Evolutionary conservation across 1,140 invertebrate genomes (phyloP), one percentile per base, ranked within the genome.

Genomic region (Danaus melanippus): DNA sequence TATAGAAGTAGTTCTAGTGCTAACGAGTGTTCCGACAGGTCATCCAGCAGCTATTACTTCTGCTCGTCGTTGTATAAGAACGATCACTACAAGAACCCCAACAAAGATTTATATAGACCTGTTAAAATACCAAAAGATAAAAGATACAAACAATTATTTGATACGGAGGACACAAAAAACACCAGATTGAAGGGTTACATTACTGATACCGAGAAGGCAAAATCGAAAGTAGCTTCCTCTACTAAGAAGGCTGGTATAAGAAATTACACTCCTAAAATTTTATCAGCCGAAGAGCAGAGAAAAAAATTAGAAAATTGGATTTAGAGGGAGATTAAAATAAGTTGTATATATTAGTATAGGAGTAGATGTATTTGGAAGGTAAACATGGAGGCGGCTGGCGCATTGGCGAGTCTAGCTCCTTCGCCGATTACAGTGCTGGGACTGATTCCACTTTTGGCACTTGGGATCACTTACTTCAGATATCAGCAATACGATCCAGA

Each of bases 401-500:
- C 80, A 60, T 66, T 88, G 64, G 86, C 82, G 62, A 85, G 84
- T 53, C 76, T 88, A 58, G 80, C 83, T 50, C 84, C 81, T 54
- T 86, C 83, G 46, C 83, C 83, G 17, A 84, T 86, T 56, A 84
- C 86, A 15, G 89, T 93, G 50, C 89, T 93, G 76, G 90, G 92
- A 61, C 88, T 96, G 69, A 91, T 96, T 66, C 93, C 94, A 58
- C 89, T 96, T 50, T 87, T 95, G 67, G 92, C 93, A 49, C 90
- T 94, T 50, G 93, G 93, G 45, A 88, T 96, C 66, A 92, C 94
- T 50, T 93, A 92, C 74, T 93, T 94, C 86, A 90, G 92, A 68
- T 96, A 96, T 86, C 91, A 93, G 69, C 90, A 89, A 64, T 89
- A 91, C 56, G 95, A 96, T 85, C 95, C 95, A 48, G 95, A 97